Percentiles rank a stretch among this genome's conserved stretches.
phyloP scores from a whole-genome alignment of 2,888 invertebrate species.

The Zaprionus lineosus region DNA sequence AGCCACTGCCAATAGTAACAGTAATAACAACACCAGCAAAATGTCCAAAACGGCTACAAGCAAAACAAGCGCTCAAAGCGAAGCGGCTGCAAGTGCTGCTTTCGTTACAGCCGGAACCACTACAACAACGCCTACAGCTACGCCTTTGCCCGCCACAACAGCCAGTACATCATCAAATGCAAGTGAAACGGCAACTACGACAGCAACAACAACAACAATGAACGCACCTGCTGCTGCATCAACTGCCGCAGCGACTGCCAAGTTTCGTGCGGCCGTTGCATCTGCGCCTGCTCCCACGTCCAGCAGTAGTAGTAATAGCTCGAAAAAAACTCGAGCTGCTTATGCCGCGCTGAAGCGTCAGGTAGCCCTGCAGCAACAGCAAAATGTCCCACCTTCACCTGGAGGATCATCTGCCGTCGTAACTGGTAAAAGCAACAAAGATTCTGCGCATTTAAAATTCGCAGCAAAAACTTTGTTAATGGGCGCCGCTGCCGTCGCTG shows the following conservation, averaged over 20 bases:
- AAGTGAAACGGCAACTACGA: slow-evolving; percentile 22
- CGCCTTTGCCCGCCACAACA: slow-evolving; percentile 63
- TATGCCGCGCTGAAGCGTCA: slow-evolving; percentile 68
- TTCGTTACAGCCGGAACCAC: slow-evolving; percentile 61
- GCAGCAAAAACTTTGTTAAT: slow-evolving; percentile 72
- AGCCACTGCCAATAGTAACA: slow-evolving; percentile 61
- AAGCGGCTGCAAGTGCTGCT: slow-evolving; percentile 55
- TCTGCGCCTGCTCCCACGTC: slow-evolving; percentile 17
- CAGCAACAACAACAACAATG: slow-evolving; percentile 48
- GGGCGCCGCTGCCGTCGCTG: slow-evolving; percentile 79
- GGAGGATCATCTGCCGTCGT: slow-evolving; percentile 32
- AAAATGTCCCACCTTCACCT: slow-evolving; percentile 53
- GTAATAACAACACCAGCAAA: slow-evolving; percentile 63
- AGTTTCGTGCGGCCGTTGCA: too few relatives aligned
- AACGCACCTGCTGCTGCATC: slow-evolving; percentile 33
- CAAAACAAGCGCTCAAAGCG: slow-evolving; percentile 46
- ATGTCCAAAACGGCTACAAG: slow-evolving; percentile 76
- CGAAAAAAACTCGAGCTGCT: slow-evolving; percentile 68
- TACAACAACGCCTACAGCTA: slow-evolving; percentile 45
- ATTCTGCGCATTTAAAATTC: slow-evolving; percentile 76
- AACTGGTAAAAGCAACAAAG: slow-evolving; percentile 42
- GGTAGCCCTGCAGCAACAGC: slow-evolving; percentile 58
- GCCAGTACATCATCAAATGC: slow-evolving; percentile 30
- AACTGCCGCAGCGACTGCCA: too few relatives aligned
- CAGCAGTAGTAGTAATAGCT: slow-evolving; percentile 30